phyloP scores from a whole-genome alignment of 2,888 invertebrate genomes.

The Linyphia triangularis region DNA sequence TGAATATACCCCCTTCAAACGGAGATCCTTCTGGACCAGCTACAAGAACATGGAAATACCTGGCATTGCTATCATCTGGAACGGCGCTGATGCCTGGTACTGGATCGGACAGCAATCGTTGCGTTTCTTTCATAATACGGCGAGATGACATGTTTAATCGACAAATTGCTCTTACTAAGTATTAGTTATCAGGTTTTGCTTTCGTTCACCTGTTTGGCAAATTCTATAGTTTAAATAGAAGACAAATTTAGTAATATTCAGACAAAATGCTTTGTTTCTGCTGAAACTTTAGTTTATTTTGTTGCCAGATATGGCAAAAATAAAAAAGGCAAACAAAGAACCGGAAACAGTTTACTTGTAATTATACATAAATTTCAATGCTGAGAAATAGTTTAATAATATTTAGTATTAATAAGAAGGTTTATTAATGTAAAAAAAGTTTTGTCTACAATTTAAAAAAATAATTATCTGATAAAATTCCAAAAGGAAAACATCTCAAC shows the following conservation, averaged over 20 bases:
- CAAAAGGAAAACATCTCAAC: neutral
- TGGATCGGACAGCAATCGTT: conserved; percentile 97
- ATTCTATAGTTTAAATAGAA: too few species aligned
- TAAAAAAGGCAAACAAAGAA: neutral
- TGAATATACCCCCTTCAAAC: conserved; percentile 98
- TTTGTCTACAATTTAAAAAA: neutral
- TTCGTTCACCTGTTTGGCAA: neutral
- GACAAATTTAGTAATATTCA: neutral
- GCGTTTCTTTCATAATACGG: conserved; percentile 88
- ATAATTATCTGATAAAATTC: neutral
- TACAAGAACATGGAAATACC: conserved; percentile 99
- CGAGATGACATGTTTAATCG: conserved; percentile 58
- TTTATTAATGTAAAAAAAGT: neutral
- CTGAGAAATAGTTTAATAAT: neutral
- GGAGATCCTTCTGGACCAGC: conserved; percentile 86
- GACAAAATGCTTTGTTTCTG: conserved; percentile 12
- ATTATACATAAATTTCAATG: neutral
- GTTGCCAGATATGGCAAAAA: conserved; percentile 18
- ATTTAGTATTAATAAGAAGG: neutral
- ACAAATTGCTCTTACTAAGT: neutral
- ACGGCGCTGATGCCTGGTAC: conserved; percentile 98
- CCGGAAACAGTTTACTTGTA: neutral
- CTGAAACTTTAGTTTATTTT: conserved; percentile 20
- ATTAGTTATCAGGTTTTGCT: too few species aligned
- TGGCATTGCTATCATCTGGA: conserved; percentile 96